These are phyloP conservation scores for Gastrophysa polygoni DNA, from an alignment of 2,888 invertebrate genomes.

Conservation along the genomic window DNA sequence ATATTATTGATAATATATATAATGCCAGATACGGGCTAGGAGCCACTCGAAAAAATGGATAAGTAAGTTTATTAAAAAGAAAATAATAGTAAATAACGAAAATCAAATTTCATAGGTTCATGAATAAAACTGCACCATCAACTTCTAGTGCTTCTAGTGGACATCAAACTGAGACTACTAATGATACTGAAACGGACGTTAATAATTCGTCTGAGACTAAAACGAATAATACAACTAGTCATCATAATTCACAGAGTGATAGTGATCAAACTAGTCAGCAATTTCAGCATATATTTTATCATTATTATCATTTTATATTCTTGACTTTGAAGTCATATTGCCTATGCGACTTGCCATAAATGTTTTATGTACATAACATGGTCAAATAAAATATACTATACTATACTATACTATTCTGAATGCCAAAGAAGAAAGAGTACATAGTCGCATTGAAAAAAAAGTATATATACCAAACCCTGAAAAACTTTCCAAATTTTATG, in stretches of 20 bases:
- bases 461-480: background rate
- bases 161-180: background rate
- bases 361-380: too few species aligned
- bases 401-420: too few species aligned
- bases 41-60: background rate
- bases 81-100: background rate
- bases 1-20: too few species aligned
- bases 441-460: background rate
- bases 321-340: too few species aligned
- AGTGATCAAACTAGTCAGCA: background rate
- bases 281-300: too few species aligned
- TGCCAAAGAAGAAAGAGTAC: background rate
- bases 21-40: too few species aligned
- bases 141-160: background rate
- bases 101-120: constrained; percentile 1
- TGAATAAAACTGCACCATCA: background rate
- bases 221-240: background rate
- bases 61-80: background rate
- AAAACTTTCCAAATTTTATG: background rate
- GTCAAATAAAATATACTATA: too few species aligned
- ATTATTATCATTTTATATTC: too few species aligned
- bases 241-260: background rate
- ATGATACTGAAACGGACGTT: background rate
- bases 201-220: background rate
- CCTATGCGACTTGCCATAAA: too few species aligned